These are phyloP conservation scores for Rhysida immarginata DNA, from an alignment of 1,140 invertebrate genomes.

Conservation along the genomic window DNA sequence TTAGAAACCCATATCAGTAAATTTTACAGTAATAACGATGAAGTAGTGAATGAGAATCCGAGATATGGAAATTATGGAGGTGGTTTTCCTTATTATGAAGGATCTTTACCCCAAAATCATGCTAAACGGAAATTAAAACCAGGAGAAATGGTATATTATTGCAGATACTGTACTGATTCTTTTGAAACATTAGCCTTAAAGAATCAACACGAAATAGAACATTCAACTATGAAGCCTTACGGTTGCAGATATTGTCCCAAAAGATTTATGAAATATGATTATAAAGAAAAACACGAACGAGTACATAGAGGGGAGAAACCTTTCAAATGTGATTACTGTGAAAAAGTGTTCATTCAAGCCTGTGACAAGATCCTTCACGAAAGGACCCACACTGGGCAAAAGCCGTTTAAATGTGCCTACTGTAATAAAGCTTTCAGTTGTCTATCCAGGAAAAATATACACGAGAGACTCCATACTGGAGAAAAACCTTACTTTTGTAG, in stretches of 20 bases:
- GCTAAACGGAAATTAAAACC: no score
- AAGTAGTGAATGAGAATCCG: no score
- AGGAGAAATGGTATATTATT: no score
- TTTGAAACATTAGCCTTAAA: no score
- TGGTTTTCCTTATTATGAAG: no score
- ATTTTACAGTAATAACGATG: no score
- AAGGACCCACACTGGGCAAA: neutral
- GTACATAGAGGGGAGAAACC: neutral
- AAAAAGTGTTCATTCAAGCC: neutral
- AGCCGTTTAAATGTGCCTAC: neutral
- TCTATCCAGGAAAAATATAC: neutral
- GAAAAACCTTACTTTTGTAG: neutral
- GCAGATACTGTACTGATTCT: no score
- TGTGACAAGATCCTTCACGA: neutral
- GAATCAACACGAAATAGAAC: neutral
- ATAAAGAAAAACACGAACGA: neutral
- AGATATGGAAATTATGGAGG: no score
- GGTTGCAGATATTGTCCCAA: neutral
- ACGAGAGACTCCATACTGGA: neutral
- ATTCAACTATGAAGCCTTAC: neutral
- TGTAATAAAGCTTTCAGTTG: neutral
- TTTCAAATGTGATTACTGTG: neutral
- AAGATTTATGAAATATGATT: neutral
- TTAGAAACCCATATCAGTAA: no score
- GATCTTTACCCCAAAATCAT: no score